Evolutionary conservation across 2,113 vertebrate species (phyloP), one percentile per base, ranked within the genome.

Genomic region (Geothlypis trichas): DNA sequence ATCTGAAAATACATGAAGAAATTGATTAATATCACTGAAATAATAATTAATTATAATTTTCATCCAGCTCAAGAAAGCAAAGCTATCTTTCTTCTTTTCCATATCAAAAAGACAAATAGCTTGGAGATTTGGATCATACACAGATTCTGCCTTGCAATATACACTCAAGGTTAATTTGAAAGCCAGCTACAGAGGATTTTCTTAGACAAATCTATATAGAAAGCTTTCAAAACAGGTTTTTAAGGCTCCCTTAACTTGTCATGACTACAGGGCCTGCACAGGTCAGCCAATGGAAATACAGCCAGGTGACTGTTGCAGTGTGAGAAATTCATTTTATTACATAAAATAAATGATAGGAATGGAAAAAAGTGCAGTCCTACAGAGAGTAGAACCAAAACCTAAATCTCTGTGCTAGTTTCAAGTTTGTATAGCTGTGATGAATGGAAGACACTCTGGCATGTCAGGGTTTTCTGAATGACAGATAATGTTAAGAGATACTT

Each of bases 391-490:
- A 57, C 65, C 80, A 71, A 85, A 84, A 54, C 74, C 58, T 63
- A 68, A 87, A 91, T 87, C 62, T 77, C 39, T 65, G 5, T 6
- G 10, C 71, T 62, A 22, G 30, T 63, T 90, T 88, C 55, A 90
- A 59, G 75, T 92, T 61, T 81, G 55, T 67, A 10, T 27, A 81
- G 47, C 55, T 1, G 3, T 72, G 72, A 93, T 84, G 61, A 95
- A 84, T 65, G 92, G 63, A 90, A 88, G 52, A 92, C 28, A 84
- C 52, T 49, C 59, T 90, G 90, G 47, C 51, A 54, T 41, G 24
- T 84, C 90, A 96, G 68, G 68, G 79, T 84, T 93, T 94, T 86
- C 61, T 90, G 1, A 92, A 39, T 81, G 72, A 89, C 55, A 74
- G 91, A 90, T 92, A 81, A 74, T 16, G 52, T 74, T 81, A 73